phyloP scores from a whole-genome alignment of 2,888 invertebrate genomes.

The Tridacna gigas region DNA sequence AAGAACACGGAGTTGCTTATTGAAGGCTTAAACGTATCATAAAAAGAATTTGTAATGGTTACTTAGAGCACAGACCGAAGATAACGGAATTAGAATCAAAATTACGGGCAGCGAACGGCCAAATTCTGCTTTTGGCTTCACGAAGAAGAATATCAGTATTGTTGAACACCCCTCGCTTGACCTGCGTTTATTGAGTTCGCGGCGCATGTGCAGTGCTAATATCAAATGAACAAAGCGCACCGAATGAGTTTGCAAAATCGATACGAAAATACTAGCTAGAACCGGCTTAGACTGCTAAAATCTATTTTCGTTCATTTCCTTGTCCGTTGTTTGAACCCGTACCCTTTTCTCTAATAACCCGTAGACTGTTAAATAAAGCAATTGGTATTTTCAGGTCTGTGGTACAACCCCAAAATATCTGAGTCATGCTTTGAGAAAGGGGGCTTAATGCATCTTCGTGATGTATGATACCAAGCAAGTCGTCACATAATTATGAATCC shows the following conservation, averaged over 20 bases:
- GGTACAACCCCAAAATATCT: no score
- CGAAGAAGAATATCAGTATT: not conserved
- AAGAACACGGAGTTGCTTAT: no score
- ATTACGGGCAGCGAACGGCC: not conserved
- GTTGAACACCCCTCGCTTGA: slow-evolving; percentile 16
- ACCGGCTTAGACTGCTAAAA: slow-evolving; percentile 32
- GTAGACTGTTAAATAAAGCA: no score
- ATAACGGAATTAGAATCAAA: not conserved
- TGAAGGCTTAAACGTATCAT: not conserved
- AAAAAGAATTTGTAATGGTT: not conserved
- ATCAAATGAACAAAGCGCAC: slow-evolving; percentile 6
- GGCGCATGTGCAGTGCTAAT: slow-evolving; percentile 17
- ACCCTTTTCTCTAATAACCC: not conserved
- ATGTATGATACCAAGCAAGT: no score
- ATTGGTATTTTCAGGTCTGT: no score
- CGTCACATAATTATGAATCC: no score
- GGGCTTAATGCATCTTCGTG: no score
- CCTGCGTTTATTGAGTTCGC: not conserved
- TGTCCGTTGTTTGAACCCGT: slow-evolving; percentile 1
- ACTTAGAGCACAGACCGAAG: not conserved
- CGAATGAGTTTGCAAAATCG: not conserved
- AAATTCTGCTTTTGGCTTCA: not conserved
- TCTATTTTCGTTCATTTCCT: not conserved
- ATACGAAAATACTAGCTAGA: slow-evolving; percentile 35
- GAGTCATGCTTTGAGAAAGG: no score